Percentiles rank a stretch among this genome's conserved stretches.
Evolutionary conservation across 2,888 invertebrate genomes (phyloP).

Genomic region (Tortricodes alternella): DNA sequence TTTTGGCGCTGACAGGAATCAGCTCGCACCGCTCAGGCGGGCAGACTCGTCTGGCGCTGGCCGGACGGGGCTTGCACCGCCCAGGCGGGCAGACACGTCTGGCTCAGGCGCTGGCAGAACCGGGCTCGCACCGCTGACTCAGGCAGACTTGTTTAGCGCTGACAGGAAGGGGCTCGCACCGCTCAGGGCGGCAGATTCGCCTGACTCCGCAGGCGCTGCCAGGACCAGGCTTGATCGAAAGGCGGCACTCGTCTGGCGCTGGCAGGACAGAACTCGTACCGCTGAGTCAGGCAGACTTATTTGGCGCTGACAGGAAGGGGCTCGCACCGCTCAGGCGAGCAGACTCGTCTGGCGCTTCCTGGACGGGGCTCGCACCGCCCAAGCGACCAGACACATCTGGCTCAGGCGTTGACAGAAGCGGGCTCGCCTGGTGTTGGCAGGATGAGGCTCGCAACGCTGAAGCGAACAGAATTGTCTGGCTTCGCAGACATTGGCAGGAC

Average conservation of each 20-base stretch:
- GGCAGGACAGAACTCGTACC: not conserved
- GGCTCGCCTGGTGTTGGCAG: not conserved
- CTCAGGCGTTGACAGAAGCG: not conserved
- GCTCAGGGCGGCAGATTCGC: not conserved
- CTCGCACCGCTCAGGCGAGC: not conserved
- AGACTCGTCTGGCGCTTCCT: not conserved
- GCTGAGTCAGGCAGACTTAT: not conserved
- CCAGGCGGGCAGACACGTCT: not conserved
- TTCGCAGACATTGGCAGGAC: not conserved
- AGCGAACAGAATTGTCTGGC: not conserved
- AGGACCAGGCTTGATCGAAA: not conserved
- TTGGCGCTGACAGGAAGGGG: slow-evolving; percentile 1
- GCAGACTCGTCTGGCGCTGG: not conserved
- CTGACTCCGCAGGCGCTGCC: not conserved
- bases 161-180: not conserved
- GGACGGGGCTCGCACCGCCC: not conserved
- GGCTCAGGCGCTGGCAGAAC: not conserved
- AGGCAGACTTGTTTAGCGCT: not conserved
- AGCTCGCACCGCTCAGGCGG: not conserved
- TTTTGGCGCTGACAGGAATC: not conserved
- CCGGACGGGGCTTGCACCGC: slow-evolving; percentile 3
- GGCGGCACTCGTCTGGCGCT: not conserved
- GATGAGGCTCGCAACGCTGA: not conserved
- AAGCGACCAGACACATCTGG: not conserved
- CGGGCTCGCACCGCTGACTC: not conserved